Base-by-base conservation (phyloP, 2,797 vertebrate genomes). In the Apogon hyalosoma region DNA sequence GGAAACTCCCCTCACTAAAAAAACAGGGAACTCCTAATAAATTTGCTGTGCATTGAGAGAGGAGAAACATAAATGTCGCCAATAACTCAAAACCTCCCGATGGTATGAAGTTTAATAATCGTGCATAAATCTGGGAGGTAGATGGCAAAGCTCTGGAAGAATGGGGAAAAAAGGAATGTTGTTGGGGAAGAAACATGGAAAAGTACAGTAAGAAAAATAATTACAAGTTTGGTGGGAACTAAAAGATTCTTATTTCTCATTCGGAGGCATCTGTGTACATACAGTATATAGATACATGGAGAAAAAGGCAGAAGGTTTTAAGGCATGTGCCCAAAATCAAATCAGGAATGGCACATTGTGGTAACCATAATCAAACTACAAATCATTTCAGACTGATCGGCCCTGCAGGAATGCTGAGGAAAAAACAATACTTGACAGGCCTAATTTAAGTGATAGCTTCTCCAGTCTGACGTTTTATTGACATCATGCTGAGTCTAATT, bases 401-500 rank as follows among this genome's bases (percentile, higher is more conserved):
- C 82, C 68, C 63, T 21, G 43, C 85, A 79, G 82, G 87, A 90
- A 87, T 79, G 81, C 75, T 51, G 77, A 77, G 81, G 69, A 87
- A 74, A 88, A 86, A 88, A 81, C 88, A 83, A 83, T 85, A 79
- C 82, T 87, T 88, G 92, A 92, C 91, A 88, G 90, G 79, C 80
- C 63, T 78, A 87, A 90, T 92, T 90, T 89, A 85, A 87, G 82
- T 90, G 89, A 92, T 85, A 79, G 88, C 84, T 89, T 88, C 89
- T 89, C 83, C 85, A 82, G 79, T 88, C 88, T 90, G 89, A 92
- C 88, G 73, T 90, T 90, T 92, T 91, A 92, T 92, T 92, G 88
- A 92, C 91, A 92, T 92, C 90, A 92, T 93, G 87, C 85, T 87
- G 90, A 69, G 84, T 89, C 80, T 90, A 91, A 90, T 91, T 91